Conservation (phyloP, 2,113 vertebrate species). For the Apistogramma diplotaenia region DNA sequence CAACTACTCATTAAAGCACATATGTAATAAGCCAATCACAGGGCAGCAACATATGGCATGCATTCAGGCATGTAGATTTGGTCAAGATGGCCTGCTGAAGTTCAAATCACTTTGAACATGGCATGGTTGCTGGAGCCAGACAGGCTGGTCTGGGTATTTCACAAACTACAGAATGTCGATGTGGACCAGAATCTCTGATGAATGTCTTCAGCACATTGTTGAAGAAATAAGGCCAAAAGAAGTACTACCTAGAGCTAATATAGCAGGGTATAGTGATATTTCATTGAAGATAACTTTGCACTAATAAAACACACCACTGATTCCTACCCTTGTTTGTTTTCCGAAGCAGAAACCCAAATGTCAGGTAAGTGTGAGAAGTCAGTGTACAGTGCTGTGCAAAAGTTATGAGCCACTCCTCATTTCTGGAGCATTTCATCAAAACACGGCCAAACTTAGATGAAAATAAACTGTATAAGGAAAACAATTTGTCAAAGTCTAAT, state of each 20-base stretch:
- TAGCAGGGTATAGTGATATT: neutral
- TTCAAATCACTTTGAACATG: neutral
- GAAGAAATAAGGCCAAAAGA: neutral
- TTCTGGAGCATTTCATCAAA: neutral
- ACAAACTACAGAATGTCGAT: neutral
- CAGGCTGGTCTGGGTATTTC: neutral
- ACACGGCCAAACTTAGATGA: neutral
- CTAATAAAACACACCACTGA: no score
- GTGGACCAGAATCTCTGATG: neutral
- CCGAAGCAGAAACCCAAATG: no score
- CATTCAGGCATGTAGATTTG: no score
- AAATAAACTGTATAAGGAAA: neutral
- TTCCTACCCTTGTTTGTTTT: no score
- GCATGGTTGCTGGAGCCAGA: neutral
- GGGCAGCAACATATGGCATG: neutral
- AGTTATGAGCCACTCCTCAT: neutral
- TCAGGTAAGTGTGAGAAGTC: neutral
- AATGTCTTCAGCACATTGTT: neutral
- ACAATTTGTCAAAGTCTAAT: neutral
- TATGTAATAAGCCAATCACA: neutral
- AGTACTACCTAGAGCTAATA: neutral
- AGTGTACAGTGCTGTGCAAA: neutral
- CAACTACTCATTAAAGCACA: neutral
- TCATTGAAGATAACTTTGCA: neutral
- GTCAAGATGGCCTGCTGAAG: neutral